Conservation (phyloP, 2,888 invertebrate genomes). For the Gari tellinella region DNA sequence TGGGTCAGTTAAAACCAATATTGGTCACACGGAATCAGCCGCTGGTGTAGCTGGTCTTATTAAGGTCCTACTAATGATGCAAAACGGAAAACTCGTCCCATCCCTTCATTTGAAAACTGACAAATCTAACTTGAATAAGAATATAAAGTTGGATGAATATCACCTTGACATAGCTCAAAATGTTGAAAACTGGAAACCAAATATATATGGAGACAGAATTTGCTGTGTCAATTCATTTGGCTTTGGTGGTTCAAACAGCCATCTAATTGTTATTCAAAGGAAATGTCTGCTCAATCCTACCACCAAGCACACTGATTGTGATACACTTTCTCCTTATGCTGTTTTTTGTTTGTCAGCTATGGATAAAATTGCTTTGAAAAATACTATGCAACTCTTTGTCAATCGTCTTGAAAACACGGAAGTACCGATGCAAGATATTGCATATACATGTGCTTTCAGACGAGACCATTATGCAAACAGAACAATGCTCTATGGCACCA, state of each 20-base stretch:
- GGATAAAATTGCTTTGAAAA: slow-evolving; percentile 4
- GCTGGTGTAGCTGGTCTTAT: slow-evolving; percentile 69
- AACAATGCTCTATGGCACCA: slow-evolving; percentile 21
- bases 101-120: slow-evolving; percentile 60
- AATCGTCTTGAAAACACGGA: neutral
- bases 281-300: neutral
- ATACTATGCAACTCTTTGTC: neutral
- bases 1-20: slow-evolving; percentile 72
- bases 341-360: slow-evolving; percentile 8
- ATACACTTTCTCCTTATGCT: neutral
- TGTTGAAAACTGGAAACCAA: slow-evolving; percentile 35
- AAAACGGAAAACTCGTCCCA: slow-evolving; percentile 59
- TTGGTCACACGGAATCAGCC: slow-evolving; percentile 68
- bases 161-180: slow-evolving; percentile 60
- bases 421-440: neutral
- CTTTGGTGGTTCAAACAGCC: slow-evolving; percentile 16
- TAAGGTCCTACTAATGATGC: slow-evolving; percentile 70
- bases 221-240: slow-evolving; percentile 10
- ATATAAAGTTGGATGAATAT: slow-evolving; percentile 61
- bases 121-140: slow-evolving; percentile 58
- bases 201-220: slow-evolving; percentile 43
- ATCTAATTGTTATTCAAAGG: neutral
- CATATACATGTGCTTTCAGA: slow-evolving; percentile 40
- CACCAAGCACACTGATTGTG: too few relatives aligned
- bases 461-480: too few relatives aligned